Percentiles rank a stretch among this genome's conserved stretches.
These are phyloP conservation scores for Ispidina picta DNA, from an alignment of 2,797 vertebrate species.

Conservation along the genomic window DNA sequence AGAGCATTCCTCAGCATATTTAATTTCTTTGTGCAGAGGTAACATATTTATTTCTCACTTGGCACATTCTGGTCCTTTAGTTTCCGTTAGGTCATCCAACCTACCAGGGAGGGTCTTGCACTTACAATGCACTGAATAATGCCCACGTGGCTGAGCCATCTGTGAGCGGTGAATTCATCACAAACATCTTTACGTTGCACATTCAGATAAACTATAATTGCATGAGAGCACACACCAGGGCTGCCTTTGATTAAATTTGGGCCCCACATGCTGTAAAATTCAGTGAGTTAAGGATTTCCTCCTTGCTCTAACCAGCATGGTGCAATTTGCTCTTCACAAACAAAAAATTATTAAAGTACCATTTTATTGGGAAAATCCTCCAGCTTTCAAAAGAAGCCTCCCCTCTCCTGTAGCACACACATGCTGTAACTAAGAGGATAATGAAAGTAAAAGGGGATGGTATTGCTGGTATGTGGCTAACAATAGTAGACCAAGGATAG, in stretches of 20 bases:
- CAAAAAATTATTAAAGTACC: neutral
- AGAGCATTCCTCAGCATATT: neutral
- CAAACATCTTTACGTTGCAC: neutral
- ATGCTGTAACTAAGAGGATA: neutral
- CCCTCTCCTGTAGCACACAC: neutral
- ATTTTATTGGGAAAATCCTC: neutral
- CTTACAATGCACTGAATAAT: neutral
- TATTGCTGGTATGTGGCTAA: neutral
- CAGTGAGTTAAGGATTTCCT: neutral
- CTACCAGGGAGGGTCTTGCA: neutral
- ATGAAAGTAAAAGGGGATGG: neutral
- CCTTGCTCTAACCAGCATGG: neutral
- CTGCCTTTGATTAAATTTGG: neutral
- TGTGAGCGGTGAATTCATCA: neutral
- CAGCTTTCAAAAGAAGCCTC: neutral
- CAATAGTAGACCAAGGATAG: neutral
- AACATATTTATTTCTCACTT: neutral
- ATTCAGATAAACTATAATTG: neutral
- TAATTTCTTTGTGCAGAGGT: neutral
- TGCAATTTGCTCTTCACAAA: neutral
- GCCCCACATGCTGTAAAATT: neutral
- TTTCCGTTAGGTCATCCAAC: neutral
- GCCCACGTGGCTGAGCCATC: neutral
- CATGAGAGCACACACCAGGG: neutral
- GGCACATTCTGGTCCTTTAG: neutral